Evolutionary conservation across 2,797 vertebrate genomes (phyloP), one percentile per base, ranked within the genome.

Genomic region (Ptychobarbus kaznakovi): DNA sequence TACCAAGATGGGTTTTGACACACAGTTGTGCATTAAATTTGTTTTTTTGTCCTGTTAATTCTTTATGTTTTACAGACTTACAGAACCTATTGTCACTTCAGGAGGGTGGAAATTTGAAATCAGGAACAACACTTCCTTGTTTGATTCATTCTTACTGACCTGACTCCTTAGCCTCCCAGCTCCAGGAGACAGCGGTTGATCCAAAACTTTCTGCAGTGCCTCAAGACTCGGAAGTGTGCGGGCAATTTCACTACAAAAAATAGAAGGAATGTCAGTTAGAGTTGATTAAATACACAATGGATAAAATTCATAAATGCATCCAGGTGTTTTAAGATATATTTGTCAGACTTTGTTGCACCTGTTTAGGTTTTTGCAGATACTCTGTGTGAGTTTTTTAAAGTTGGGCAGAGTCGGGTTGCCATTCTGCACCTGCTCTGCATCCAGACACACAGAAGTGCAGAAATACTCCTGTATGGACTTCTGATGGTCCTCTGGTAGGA

Each of bases 391-490:
- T 90, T 98, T 98, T 93, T 96, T 98, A 16, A 99, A 94, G 0
- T 97, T 95, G 1, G 97, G 97, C 0, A 99, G 96, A 83, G 88
- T 95, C 75, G 91, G 92, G 81, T 96, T 96, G 6, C 97, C 97
- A 0, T 92, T 96, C 85, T 97, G 97, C 38, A 96, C 93, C 3
- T 95, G 96, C 82, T 99, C 97, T 20, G 94, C 94, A 86, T 99
- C 98, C 72, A 93, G 93, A 86, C 88, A 75, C 9, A 99, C 91
- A 40, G 96, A 95, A 63, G 93, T 94, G 88, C 92, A 93, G 90
- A 99, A 92, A 88, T 99, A 99, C 20, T 99, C 97, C 79, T 96
- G 97, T 70, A 99, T 96, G 49, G 96, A 96, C 87, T 95, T 94
- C 82, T 97, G 94, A 83, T 99, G 97, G 42, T 99, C 98, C 0